These are phyloP conservation scores for Bubalus kerabau DNA, from an alignment of 2,113 vertebrate species.

Conservation along the genomic window DNA sequence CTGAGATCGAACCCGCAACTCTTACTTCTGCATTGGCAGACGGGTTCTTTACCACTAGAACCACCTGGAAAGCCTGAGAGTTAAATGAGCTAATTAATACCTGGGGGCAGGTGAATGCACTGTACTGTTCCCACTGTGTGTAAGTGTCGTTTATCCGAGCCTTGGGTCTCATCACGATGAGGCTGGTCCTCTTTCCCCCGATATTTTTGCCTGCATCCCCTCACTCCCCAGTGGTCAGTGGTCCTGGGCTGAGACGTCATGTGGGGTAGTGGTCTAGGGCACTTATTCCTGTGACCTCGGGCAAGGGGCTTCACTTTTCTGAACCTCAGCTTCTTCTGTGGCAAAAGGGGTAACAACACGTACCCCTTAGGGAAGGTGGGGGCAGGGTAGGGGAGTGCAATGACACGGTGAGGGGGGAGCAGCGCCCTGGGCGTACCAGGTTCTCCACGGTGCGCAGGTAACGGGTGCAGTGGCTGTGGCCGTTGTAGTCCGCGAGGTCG, in stretches of 20 bases:
- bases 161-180: too few relatives aligned
- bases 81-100: background rate
- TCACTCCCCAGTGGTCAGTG: background rate
- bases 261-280: background rate
- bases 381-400: fast-evolving
- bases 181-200: background rate
- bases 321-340: background rate
- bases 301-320: background rate
- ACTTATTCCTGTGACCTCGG: background rate
- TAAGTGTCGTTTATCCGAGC: background rate
- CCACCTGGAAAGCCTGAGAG: background rate
- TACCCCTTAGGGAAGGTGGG: background rate
- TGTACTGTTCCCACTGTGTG: fast-evolving
- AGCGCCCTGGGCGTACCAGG: constrained; percentile 82
- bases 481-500: constrained; percentile 93
- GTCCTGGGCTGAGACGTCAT: background rate
- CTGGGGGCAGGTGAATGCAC: background rate
- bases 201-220: background rate
- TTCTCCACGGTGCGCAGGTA: constrained; percentile 96
- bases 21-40: background rate
- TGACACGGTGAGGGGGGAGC: background rate
- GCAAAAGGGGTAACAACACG: background rate
- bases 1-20: background rate
- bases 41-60: background rate
- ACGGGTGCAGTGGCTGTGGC: constrained; percentile 93